Conservation (phyloP, 2,797 vertebrate genomes). For the Adrianichthys oophorus region DNA sequence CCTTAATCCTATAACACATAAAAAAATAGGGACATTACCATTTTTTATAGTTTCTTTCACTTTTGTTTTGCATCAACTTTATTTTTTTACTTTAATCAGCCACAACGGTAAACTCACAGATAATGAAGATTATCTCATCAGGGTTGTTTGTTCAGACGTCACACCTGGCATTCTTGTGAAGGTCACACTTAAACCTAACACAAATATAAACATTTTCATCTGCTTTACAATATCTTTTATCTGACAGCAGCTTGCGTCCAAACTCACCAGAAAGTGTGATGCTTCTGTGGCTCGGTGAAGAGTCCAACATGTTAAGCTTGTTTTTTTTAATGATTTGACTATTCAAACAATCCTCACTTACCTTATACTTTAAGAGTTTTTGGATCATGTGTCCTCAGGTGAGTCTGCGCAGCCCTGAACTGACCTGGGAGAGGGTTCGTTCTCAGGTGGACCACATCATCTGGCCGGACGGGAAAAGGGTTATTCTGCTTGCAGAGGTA, state of each 20-base stretch:
- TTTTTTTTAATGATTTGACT: not conserved
- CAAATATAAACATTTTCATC: not conserved
- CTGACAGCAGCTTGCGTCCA: no score
- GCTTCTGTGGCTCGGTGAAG: no score
- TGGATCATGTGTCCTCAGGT: conserved; percentile 73
- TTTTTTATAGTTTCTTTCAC: no score
- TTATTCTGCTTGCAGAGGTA: conserved; percentile 96
- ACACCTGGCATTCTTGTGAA: not conserved
- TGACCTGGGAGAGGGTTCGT: conserved; percentile 97
- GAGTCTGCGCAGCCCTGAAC: conserved; percentile 93
- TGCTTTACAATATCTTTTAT: no score
- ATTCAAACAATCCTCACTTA: not conserved
- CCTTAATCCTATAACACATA: no score
- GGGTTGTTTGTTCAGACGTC: not conserved
- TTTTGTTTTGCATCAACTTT: no score
- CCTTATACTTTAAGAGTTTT: not conserved
- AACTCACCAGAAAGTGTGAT: no score
- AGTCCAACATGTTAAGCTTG: no score
- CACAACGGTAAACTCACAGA: not conserved
- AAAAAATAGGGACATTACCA: no score
- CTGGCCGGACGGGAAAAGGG: conserved; percentile 96
- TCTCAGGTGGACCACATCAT: conserved; percentile 98
- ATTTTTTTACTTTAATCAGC: not conserved
- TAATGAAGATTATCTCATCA: not conserved
- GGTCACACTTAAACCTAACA: not conserved